These are phyloP conservation scores for Epinephelus lanceolatus DNA, from an alignment of 2,113 vertebrate species.

Conservation along the genomic window DNA sequence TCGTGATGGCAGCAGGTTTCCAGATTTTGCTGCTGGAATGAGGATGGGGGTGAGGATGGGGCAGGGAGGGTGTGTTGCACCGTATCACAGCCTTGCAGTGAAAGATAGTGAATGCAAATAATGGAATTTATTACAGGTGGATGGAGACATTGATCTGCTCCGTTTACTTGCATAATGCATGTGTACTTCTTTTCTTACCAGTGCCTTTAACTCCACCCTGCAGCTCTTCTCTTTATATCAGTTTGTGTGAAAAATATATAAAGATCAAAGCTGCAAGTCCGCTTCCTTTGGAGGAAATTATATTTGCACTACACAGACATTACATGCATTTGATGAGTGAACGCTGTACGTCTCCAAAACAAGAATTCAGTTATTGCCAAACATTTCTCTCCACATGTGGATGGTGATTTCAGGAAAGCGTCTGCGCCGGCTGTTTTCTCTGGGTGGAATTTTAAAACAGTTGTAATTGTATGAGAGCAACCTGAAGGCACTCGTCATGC, in stretches of 20 bases:
- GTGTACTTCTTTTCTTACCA: not conserved
- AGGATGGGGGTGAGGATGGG: not conserved
- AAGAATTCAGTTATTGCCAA: not conserved
- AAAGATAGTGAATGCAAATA: not conserved
- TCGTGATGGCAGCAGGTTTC: conserved; percentile 38
- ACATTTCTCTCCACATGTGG: conserved; percentile 1
- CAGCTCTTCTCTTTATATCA: not conserved
- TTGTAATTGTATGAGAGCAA: not conserved
- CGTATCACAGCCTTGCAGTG: not conserved
- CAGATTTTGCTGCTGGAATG: conserved; percentile 19
- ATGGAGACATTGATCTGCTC: conserved; percentile 13
- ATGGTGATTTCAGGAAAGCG: conserved; percentile 1
- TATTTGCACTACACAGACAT: not conserved
- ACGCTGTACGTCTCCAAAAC: not conserved
- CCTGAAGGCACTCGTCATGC: not conserved
- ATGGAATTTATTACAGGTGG: not conserved
- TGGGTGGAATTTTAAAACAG: not conserved
- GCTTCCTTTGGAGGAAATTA: not conserved
- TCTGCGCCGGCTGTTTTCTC: conserved; percentile 13
- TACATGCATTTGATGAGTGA: not conserved
- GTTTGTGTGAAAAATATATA: not conserved
- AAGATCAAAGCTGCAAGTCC: not conserved
- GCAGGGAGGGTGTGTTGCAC: not conserved
- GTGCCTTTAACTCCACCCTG: not conserved
- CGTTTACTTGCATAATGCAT: not conserved